These are phyloP conservation scores for Peribatodes rhomboidaria DNA, from an alignment of 2,888 invertebrate species.

Conservation along the genomic window DNA sequence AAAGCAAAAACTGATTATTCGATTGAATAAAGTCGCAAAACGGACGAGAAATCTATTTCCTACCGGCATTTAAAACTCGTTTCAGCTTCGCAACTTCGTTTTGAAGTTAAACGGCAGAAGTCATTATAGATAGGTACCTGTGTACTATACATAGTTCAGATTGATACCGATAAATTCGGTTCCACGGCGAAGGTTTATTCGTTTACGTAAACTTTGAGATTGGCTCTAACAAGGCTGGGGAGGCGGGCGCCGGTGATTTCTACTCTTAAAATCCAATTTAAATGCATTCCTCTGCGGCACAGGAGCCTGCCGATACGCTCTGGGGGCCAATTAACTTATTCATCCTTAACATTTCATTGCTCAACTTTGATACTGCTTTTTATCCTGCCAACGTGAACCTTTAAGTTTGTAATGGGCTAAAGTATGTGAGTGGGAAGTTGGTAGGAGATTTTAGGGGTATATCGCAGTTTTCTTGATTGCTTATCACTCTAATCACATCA, in stretches of 20 bases:
- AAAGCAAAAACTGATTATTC: conserved; percentile 15
- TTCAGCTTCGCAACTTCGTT: conserved; percentile 37
- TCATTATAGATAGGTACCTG: conserved; percentile 39
- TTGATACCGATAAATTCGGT: conserved; percentile 80
- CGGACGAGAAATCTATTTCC: conserved; percentile 29
- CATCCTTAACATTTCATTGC: conserved; percentile 86
- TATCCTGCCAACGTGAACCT: conserved; percentile 60
- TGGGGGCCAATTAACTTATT: conserved; percentile 85
- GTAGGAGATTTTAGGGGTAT: conserved; percentile 10
- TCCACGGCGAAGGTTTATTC: conserved; percentile 80
- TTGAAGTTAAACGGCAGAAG: conserved; percentile 42
- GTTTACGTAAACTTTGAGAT: conserved; percentile 86
- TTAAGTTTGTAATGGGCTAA: conserved; percentile 46
- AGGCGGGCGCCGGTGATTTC: conserved; percentile 83
- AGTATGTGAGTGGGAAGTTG: conserved; percentile 22
- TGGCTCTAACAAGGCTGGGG: conserved; percentile 84
- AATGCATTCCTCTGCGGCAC: conserved; percentile 87
- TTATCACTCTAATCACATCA: too few relatives aligned
- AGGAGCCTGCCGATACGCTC: conserved; percentile 82
- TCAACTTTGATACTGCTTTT: conserved; percentile 76
- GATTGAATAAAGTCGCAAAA: conserved; percentile 30
- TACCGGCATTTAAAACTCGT: conserved; percentile 36
- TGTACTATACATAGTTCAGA: conserved; percentile 56
- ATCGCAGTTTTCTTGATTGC: not conserved
- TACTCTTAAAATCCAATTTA: conserved; percentile 87